These are phyloP conservation scores for Caenorhabditis macrosperma DNA, from an alignment of 2,888 invertebrate species.

Conservation along the genomic window DNA sequence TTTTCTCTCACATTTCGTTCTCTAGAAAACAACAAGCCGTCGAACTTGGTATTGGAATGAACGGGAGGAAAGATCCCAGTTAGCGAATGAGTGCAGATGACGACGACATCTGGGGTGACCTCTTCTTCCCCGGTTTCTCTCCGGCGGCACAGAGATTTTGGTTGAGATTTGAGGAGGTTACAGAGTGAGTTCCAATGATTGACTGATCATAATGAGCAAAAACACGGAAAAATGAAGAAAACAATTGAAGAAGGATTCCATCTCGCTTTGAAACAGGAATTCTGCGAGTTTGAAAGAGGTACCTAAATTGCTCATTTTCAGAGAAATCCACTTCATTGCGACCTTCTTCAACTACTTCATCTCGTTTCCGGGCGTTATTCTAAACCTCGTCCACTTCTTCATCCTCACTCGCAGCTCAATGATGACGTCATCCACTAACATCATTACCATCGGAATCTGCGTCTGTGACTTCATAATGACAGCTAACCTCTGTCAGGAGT, in stretches of 20 bases:
- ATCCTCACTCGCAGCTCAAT: background rate
- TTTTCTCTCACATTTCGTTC: too few relatives aligned
- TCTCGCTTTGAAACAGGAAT: background rate
- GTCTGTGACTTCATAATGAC: background rate
- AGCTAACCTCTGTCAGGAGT: background rate
- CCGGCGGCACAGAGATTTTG: background rate
- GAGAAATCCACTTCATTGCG: background rate
- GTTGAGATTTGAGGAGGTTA: background rate
- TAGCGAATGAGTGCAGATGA: background rate
- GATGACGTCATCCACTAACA: constrained; percentile 5
- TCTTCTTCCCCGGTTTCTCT: background rate
- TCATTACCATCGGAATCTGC: constrained; percentile 2
- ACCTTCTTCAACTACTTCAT: background rate
- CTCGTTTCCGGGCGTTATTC: background rate
- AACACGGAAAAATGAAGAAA: background rate
- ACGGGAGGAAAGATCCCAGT: too few relatives aligned
- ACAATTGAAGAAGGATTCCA: too few relatives aligned
- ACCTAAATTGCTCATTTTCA: too few relatives aligned
- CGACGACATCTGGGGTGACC: background rate
- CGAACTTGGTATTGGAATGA: background rate
- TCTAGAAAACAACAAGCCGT: background rate
- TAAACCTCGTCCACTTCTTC: background rate
- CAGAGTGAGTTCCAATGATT: background rate
- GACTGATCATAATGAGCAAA: background rate
- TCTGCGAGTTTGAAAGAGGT: too few relatives aligned